Percentiles rank a stretch among this genome's conserved stretches.
phyloP scores from a whole-genome alignment of 2,888 invertebrate genomes.

The Monochamus alternatus region DNA sequence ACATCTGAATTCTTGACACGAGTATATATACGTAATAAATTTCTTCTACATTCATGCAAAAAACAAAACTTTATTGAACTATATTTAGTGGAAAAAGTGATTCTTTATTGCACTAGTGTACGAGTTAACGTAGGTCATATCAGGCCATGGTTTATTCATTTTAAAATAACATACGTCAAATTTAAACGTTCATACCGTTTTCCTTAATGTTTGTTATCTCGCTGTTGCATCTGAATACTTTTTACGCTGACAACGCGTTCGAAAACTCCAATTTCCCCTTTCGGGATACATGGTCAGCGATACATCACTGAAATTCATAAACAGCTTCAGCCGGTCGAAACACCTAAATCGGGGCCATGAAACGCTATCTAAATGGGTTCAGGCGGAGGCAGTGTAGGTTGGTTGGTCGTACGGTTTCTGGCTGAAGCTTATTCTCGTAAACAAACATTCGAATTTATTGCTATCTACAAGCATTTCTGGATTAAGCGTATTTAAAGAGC shows the following conservation, averaged over 20 bases:
- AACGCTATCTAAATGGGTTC: conserved; percentile 28
- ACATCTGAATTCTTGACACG: too few species aligned
- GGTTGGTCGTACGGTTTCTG: conserved; percentile 21
- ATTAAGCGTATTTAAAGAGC: neutral
- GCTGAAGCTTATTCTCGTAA: conserved; percentile 24
- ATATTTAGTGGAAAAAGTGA: too few species aligned
- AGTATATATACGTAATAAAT: too few species aligned
- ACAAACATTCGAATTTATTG: conserved; percentile 21
- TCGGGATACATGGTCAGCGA: neutral
- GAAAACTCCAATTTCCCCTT: conserved; percentile 8
- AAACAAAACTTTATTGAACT: too few species aligned
- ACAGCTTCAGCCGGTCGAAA: conserved; percentile 10
- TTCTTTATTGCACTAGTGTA: too few species aligned
- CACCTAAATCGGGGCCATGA: conserved; percentile 25
- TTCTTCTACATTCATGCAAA: too few species aligned
- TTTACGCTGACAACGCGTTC: neutral
- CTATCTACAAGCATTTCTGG: neutral
- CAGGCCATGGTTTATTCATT: neutral
- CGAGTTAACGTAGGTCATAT: neutral
- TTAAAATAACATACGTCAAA: neutral
- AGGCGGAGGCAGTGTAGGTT: conserved; percentile 14
- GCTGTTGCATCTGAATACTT: neutral
- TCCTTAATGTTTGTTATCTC: neutral
- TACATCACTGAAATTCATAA: conserved; percentile 16
- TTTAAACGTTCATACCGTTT: neutral